A percentile compares a stretch with the other conserved stretches of the same genome.
These are phyloP conservation scores for Zaprionus ornatus DNA, from an alignment of 1,140 invertebrate genomes.

Conservation along the genomic window DNA sequence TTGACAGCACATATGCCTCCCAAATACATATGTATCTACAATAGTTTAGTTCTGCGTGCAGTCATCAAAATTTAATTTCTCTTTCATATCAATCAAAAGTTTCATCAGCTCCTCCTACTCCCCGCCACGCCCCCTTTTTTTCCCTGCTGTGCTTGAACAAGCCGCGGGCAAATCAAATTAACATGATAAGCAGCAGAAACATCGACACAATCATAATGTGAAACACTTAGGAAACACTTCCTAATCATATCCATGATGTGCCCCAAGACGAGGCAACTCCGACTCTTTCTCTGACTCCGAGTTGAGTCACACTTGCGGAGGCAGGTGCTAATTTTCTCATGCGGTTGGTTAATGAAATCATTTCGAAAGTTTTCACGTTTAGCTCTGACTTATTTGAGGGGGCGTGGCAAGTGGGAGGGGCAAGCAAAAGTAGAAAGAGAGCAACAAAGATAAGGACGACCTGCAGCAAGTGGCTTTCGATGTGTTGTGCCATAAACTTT, in stretches of 20 bases:
- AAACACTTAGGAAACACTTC: constrained; percentile 9
- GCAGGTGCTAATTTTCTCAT: constrained; percentile 73
- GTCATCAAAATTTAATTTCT: background rate
- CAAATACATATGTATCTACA: background rate
- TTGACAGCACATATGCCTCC: too few relatives aligned
- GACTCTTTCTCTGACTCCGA: background rate
- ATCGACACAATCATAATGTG: constrained; percentile 14
- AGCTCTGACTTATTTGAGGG: constrained; percentile 17
- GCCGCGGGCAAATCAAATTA: constrained; percentile 5
- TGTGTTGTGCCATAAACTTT: constrained; percentile 64
- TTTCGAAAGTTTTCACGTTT: constrained; percentile 54
- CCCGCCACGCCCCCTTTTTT: background rate
- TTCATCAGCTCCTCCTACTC: background rate
- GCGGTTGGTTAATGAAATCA: constrained; percentile 66
- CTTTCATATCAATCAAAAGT: constrained; percentile 1
- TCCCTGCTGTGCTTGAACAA: background rate
- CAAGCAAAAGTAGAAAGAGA: constrained; percentile 10
- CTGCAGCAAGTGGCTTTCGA: constrained; percentile 59
- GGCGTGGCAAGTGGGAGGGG: background rate
- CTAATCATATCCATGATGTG: constrained; percentile 25
- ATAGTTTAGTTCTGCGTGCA: background rate
- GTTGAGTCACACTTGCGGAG: constrained; percentile 4
- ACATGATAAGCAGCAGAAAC: constrained; percentile 5
- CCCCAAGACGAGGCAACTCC: background rate
- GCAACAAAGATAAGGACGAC: constrained; percentile 30